Conservation (phyloP, 2,113 vertebrate species). For the Elephantulus edwardii region DNA sequence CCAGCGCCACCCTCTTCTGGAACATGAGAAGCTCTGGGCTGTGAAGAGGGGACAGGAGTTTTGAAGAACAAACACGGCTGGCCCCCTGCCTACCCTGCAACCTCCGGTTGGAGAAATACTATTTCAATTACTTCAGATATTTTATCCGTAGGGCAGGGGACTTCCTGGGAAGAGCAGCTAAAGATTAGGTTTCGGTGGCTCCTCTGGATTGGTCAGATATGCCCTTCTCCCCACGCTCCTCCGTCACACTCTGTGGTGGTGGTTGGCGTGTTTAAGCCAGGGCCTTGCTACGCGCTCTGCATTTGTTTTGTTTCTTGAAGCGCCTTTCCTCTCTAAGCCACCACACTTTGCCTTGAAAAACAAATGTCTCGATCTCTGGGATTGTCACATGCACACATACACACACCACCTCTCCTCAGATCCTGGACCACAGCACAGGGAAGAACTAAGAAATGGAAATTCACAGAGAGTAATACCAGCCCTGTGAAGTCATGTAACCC, state of each 20-base stretch:
- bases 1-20: constrained; percentile 57
- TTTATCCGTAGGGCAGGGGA: background rate
- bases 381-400: background rate
- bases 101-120: background rate
- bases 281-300: background rate
- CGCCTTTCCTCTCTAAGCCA: background rate
- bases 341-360: constrained; percentile 21
- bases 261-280: background rate
- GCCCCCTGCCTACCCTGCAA: background rate
- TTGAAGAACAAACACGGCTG: constrained; percentile 22
- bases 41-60: constrained; percentile 31
- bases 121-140: constrained; percentile 10
- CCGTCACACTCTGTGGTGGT: background rate
- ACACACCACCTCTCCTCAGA: background rate
- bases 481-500: constrained; percentile 51
- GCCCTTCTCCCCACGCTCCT: background rate
- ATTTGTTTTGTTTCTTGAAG: constrained; percentile 32
- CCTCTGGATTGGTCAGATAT: background rate
- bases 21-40: constrained; percentile 44
- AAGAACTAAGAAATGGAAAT: constrained; percentile 53
- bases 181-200: background rate
- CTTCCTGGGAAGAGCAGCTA: background rate
- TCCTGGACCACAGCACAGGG: background rate
- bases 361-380: background rate
- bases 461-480: constrained; percentile 61